Conservation (phyloP, 1,140 invertebrate genomes). For the Nasonia longicornis region DNA sequence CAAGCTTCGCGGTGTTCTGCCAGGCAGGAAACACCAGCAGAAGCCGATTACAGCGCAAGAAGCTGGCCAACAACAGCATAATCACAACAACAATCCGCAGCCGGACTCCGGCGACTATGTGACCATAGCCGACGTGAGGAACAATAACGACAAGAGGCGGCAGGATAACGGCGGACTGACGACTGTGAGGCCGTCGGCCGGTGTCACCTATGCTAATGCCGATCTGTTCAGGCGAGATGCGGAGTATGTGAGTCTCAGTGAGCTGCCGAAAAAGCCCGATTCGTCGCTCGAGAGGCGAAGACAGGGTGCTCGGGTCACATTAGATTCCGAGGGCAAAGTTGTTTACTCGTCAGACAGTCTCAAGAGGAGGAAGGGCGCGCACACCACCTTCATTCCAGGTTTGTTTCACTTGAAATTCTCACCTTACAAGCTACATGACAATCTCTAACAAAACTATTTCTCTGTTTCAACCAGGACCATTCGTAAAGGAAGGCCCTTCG, state of each 20-base stretch:
- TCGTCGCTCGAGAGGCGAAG: slow-evolving; percentile 70
- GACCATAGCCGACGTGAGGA: slow-evolving; percentile 84
- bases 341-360: slow-evolving; percentile 91
- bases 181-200: slow-evolving; percentile 54
- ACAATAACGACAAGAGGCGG: slow-evolving; percentile 75
- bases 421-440: background rate
- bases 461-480: slow-evolving; percentile 57
- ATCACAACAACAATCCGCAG: slow-evolving; percentile 55
- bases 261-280: slow-evolving; percentile 73
- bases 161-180: slow-evolving; percentile 71
- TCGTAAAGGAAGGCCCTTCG: slow-evolving; percentile 61
- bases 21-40: slow-evolving; percentile 58
- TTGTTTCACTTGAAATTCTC: slow-evolving; percentile 2
- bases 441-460: background rate
- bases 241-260: slow-evolving; percentile 85
- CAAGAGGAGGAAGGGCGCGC: slow-evolving; percentile 82
- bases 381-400: slow-evolving; percentile 87
- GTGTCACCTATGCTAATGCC: slow-evolving; percentile 61
- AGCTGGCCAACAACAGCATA: slow-evolving; percentile 44
- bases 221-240: slow-evolving; percentile 70
- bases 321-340: slow-evolving; percentile 90
- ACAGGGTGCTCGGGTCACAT: slow-evolving; percentile 83
- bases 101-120: slow-evolving; percentile 82
- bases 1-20: slow-evolving; percentile 66
- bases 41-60: slow-evolving; percentile 55